A percentile compares a stretch with the other conserved stretches of the same genome.
phyloP scores from a whole-genome alignment of 2,797 vertebrate genomes.

The Oreochromis mossambicus region DNA sequence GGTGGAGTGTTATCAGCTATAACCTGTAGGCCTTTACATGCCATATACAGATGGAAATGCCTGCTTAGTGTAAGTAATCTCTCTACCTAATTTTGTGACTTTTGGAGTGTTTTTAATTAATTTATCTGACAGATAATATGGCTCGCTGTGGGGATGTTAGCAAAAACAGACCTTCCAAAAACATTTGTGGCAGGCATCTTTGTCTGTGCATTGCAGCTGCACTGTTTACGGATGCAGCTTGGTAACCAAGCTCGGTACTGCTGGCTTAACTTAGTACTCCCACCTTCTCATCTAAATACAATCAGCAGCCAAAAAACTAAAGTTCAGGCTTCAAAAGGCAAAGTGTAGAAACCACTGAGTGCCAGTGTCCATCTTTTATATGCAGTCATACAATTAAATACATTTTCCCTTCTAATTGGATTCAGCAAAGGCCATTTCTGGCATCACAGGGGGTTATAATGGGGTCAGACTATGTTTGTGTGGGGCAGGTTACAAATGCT shows the following conservation, averaged over 20 bases:
- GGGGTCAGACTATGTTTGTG: neutral
- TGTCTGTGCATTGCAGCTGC: neutral
- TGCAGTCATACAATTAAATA: neutral
- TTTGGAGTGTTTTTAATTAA: neutral
- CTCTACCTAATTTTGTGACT: fast-evolving
- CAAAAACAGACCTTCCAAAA: neutral
- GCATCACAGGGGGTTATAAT: neutral
- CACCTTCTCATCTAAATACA: neutral
- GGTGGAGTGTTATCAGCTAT: neutral
- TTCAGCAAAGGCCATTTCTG: neutral
- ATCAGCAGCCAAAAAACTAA: neutral
- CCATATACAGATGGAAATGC: neutral
- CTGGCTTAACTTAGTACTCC: neutral
- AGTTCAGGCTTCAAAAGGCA: neutral
- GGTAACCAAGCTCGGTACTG: neutral
- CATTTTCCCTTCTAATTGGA: neutral
- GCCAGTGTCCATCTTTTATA: neutral
- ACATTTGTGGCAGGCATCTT: fast-evolving
- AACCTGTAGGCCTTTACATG: neutral
- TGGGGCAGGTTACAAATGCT: neutral
- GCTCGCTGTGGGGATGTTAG: neutral
- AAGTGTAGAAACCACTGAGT: neutral
- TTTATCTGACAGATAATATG: neutral
- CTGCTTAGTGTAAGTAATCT: neutral
- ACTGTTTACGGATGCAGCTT: neutral